Base-by-base conservation (phyloP, 2,113 vertebrate genomes). In the Bubo scandiacus region DNA sequence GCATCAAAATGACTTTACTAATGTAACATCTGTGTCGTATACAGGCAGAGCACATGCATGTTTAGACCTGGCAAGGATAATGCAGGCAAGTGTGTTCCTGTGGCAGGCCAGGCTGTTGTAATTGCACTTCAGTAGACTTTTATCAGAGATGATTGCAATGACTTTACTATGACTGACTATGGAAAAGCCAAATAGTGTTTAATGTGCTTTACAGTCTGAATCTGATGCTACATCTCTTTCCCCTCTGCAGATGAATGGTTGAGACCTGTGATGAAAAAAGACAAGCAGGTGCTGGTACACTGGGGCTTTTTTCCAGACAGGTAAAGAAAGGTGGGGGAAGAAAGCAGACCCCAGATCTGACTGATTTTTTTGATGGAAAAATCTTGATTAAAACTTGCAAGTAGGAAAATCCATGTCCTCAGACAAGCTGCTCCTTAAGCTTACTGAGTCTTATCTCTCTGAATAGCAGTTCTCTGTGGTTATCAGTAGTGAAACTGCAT, bases 211-310 rank as follows among this genome's bases (percentile, higher is more conserved):
- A 20, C 20, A 10, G 5, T 25, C 10, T 19, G 17, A 10, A 2
- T 11, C 47, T 95, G 57, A 92, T 34, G 57, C 36, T 58, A 4
- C 3, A 7, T 66, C 38, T 71, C 12, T 15, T 45, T 93, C 54
- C 36, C 32, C 62, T 67, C 98, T 98, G 59, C 98, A 99, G 99
- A 99, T 54, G 99, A 99, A 70, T 99, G 99, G 99, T 71, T 99
- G 96, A 99, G 99, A 96, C 99, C 99, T 1, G 99, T 99, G 87
- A 98, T 99, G 98, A 99, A 98, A 63, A 99, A 99, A 90, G 99
- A 99, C 91, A 99, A 99, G 95, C 99, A 99, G 97, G 98, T 99
- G 95, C 97, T 99, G 90, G 99, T 99, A 4, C 99, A 99, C 43
- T 99, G 99, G 99, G 99, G 99, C 10, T 98, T 98, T 81, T 99